Conservation (phyloP, 2,113 vertebrate species). For the Carollia perspicillata region DNA sequence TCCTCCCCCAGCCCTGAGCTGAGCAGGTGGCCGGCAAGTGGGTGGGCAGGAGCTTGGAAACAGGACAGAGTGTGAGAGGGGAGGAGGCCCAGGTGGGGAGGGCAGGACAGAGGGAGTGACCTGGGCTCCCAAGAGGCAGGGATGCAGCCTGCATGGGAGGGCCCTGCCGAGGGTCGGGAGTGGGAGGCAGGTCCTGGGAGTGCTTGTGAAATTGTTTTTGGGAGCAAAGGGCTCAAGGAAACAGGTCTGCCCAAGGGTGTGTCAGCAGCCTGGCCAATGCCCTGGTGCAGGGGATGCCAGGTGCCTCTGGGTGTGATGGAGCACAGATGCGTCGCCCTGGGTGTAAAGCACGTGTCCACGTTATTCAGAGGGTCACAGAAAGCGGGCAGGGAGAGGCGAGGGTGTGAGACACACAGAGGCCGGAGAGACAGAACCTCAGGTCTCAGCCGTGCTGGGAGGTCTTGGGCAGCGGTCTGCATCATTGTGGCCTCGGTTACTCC, state of each 20-base stretch:
- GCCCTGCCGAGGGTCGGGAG: background rate
- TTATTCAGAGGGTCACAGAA: background rate
- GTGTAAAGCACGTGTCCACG: background rate
- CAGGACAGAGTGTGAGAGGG: background rate
- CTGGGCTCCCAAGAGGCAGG: background rate
- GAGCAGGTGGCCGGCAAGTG: conserved; percentile 37
- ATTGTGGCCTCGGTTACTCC: background rate
- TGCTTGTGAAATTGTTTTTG: background rate
- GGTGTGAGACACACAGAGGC: background rate
- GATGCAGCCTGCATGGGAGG: background rate
- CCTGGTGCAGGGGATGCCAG: background rate
- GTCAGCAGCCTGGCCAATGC: background rate
- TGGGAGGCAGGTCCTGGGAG: background rate
- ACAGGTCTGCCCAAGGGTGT: background rate
- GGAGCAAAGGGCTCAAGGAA: background rate
- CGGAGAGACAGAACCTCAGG: background rate
- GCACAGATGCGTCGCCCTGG: rapidly evolving
- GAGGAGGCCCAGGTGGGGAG: background rate
- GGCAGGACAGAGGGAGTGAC: background rate
- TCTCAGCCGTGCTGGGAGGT: background rate
- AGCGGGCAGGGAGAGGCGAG: background rate
- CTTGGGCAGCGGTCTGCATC: background rate
- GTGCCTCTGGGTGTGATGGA: background rate
- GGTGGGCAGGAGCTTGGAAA: background rate
- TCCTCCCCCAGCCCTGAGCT: background rate